Evolutionary conservation across 2,113 vertebrate species (phyloP).

Genomic region (Elephantulus edwardii): DNA sequence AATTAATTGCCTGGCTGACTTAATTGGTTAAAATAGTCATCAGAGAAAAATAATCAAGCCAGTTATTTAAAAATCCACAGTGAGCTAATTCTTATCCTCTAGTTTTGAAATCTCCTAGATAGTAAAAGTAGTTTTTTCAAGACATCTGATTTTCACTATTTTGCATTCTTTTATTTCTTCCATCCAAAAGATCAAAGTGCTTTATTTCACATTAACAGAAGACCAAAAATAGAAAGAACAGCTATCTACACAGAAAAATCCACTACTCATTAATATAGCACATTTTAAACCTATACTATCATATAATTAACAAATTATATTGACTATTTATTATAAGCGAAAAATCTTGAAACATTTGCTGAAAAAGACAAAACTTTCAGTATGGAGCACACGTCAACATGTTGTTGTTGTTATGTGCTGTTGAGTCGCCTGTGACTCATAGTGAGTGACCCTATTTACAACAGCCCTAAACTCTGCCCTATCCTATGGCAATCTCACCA

Average conservation of each 20-base stretch:
- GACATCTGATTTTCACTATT: conserved; percentile 14
- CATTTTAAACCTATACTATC: not conserved
- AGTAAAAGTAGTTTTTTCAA: conserved; percentile 49
- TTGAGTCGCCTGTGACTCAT: too few relatives aligned
- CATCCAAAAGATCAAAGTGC: not conserved
- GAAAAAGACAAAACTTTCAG: too few relatives aligned
- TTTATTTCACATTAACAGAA: not conserved
- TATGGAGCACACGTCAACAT: too few relatives aligned
- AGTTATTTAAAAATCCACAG: conserved; percentile 37
- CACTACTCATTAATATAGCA: conserved; percentile 30
- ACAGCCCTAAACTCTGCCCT: too few relatives aligned
- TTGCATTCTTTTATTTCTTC: conserved; percentile 17
- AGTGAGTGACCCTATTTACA: too few relatives aligned
- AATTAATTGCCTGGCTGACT: not conserved
- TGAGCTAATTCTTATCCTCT: not conserved
- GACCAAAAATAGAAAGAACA: conserved; percentile 16
- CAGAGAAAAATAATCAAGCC: conserved; percentile 21
- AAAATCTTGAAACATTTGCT: too few relatives aligned
- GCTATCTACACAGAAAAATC: conserved; percentile 9
- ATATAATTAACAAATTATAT: conserved; percentile 33
- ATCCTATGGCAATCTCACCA: too few relatives aligned
- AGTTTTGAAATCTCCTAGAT: conserved; percentile 42
- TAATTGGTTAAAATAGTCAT: conserved; percentile 22
- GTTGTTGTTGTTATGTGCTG: too few relatives aligned
- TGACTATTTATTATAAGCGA: too few relatives aligned